Evolutionary conservation across 2,888 invertebrate species (phyloP), one percentile per base, ranked within the genome.

Genomic region (Tribolium freemani): DNA sequence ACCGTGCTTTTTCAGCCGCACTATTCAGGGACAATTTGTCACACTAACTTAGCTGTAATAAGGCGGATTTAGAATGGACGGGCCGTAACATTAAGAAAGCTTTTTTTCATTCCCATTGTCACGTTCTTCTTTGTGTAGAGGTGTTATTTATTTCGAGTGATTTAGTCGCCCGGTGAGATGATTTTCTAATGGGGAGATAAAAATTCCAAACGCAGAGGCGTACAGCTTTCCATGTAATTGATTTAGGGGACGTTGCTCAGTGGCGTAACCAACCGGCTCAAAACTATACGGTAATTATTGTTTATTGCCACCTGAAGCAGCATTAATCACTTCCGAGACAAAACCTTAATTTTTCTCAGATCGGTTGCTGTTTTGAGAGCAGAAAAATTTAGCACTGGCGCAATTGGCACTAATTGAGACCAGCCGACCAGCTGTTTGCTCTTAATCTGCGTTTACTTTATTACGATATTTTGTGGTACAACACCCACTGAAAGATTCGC

Each of bases 91-190:
- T 44, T 10, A 63, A 71, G 31, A 67, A 71, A 67, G 48, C 53
- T 31, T 53, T 51, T 66, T 66, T 71, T 71, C 60, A 60, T 30
- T 45, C 21, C 71, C 31, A 67, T 61, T 71, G 71, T 71, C 71
- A 71, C 71, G 71, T 67, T 60, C 48, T 38, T 71, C 66, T 71
- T 71, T 71, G 71, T 71, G 46, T 44, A 46, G 53, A 57, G 50
- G 38, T 56, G 56, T 50, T 68, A 68, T 68, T 68, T 68, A 68
- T 68, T 68, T 48, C 68, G 30, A 26, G 38, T 50, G 57, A 48
- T 68, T 66, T 66, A 31, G 63, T 51, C 45, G 56, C 46, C 66
- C 46, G 45, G 53, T 20, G 64, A 64, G 56, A 31, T 50, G 57
- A 50, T 57, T 54, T 56, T 57, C 57, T 57, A 57, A 67, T 45